A percentile compares a stretch with the other conserved stretches of the same genome.
These are phyloP conservation scores for Patiria miniata DNA, from an alignment of 35 echinoderm and acorn worm species.

Conservation along the genomic window DNA sequence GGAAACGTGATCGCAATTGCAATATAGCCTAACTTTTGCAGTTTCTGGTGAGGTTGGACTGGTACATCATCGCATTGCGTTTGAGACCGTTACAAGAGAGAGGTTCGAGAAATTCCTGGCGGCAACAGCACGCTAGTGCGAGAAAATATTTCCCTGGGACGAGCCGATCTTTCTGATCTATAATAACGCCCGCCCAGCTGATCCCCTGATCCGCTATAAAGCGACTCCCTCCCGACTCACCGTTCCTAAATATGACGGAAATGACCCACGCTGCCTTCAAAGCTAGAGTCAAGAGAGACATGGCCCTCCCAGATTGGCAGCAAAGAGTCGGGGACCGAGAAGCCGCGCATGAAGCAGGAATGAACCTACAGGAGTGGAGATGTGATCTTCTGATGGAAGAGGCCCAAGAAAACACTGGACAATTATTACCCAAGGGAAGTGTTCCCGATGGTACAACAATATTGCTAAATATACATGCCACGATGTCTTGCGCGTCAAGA, in stretches of 20 bases:
- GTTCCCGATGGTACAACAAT: too few species aligned
- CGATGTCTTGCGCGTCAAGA: conserved; percentile 20
- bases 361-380: too few species aligned
- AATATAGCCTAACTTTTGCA: conserved; percentile 18
- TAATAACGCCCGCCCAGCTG: neutral
- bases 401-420: conserved; percentile 26
- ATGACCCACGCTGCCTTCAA: conserved; percentile 45
- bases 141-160: neutral
- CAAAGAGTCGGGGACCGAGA: neutral
- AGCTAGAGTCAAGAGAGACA: conserved; percentile 14
- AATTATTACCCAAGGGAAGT: neutral
- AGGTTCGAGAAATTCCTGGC: conserved; percentile 14
- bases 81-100: conserved; percentile 1
- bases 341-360: conserved; percentile 7
- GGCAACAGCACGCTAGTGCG: neutral
- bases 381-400: conserved; percentile 15
- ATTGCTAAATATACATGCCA: conserved; percentile 41
- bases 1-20: conserved; percentile 17
- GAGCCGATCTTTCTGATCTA: too few species aligned
- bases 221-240: conserved; percentile 12
- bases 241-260: conserved; percentile 29
- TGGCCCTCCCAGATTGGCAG: conserved; percentile 17
- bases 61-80: conserved; percentile 12
- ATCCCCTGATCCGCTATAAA: conserved; percentile 8
- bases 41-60: too few species aligned